phyloP scores from a whole-genome alignment of 2,797 vertebrate species.

The Distichodus sexfasciatus region DNA sequence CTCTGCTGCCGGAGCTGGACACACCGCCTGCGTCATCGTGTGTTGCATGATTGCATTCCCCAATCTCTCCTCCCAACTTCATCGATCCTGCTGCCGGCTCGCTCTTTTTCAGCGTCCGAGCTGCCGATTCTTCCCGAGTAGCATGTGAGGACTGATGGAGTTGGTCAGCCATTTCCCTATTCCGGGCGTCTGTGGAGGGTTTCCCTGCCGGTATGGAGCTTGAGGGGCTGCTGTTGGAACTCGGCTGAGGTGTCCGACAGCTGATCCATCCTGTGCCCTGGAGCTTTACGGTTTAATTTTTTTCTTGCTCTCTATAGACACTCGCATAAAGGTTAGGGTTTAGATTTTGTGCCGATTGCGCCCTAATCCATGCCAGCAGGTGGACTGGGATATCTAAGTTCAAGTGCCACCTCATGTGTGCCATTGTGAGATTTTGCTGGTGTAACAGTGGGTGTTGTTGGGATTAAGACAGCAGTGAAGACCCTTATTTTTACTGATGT shows the following conservation, averaged over 20 bases:
- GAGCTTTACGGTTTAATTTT: no score
- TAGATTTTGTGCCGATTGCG: no score
- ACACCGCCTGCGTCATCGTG: slow-evolving; percentile 67
- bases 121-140: slow-evolving; percentile 6
- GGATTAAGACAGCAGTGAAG: no score
- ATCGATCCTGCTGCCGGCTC: slow-evolving; percentile 27
- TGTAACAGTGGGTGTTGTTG: no score
- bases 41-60: slow-evolving; percentile 76
- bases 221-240: slow-evolving; percentile 33
- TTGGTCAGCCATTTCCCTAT: background rate
- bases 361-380: no score
- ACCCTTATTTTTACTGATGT: no score
- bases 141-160: slow-evolving; percentile 12
- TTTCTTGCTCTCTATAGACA: no score
- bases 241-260: background rate
- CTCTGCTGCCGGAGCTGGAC: slow-evolving; percentile 51
- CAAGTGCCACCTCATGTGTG: no score
- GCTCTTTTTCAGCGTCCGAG: slow-evolving; percentile 23
- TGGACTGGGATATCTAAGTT: no score
- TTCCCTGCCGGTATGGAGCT: background rate
- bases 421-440: no score
- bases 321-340: no score
- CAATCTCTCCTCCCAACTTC: slow-evolving; percentile 60
- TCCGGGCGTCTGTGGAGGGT: background rate
- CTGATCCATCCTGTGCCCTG: no score